Base-by-base conservation (phyloP, 2,797 vertebrate species). In the Eptatretus atami region DNA sequence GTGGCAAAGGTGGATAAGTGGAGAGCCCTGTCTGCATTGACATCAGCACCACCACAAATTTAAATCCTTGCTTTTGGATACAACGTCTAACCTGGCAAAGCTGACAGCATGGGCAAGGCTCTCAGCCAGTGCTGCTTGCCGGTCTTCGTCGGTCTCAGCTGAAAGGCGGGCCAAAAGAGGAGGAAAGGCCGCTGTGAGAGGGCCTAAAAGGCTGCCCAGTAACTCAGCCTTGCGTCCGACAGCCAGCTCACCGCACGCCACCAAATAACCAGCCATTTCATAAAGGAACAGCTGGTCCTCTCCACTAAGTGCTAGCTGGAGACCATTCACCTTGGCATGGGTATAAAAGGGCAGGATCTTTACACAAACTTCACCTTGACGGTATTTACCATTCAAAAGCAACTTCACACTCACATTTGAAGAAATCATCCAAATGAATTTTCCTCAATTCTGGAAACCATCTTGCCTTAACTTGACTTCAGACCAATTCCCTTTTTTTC, bases 251-350 rank as follows among this genome's bases (percentile, higher is more conserved):
- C 82, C 82, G 68, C 83, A 81, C 69, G 95, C 87, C 64, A 98
- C 88, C 70, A 98, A 76, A 9, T 93, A 77, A 52, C 88, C 92
- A 1, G 86, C 88, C 53, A 86, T 80, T 78, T 98, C 92, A 54
- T 88, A 96, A 75, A 95, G 84, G 71, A 98, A 98, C 31, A 98
- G 81, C 74, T 98, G 88, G 73, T 98, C 88, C 52, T 96, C 92
- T 12, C 81, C 86, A 75, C 81, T 96, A 73, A 98, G 73, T 69
- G 85, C 73, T 12, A 81, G 78, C 52, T 74, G 81, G 73, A 81
- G 87, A 53, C 86, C 84, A 57, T 96, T 95, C 66, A 93, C 87
- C 92, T 98, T 73, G 64, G 73, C 70, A 44, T 44, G 4, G 31
- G 31, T 5, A 44, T 44, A 44, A 44, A 44, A 44, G 4, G 31